phyloP scores from a whole-genome alignment of 2,113 vertebrate species.

The Neotoma lepida region DNA sequence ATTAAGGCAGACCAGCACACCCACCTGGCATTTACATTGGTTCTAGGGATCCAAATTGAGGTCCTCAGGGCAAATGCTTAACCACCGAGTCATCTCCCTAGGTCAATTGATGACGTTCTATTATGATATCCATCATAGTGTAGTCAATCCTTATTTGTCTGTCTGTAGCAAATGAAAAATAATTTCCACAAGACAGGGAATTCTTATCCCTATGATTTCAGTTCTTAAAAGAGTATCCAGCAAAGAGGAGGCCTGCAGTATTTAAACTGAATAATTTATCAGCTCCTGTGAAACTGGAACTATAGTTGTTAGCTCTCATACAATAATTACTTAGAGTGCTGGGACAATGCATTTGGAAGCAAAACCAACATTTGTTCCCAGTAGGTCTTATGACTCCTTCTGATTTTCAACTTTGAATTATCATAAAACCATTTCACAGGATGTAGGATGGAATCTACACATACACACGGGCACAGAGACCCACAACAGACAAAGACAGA shows the following conservation, averaged over 20 bases:
- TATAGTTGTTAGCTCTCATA: constrained; percentile 60
- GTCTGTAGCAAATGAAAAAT: not conserved
- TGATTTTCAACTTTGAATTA: not conserved
- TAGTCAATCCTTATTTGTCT: not conserved
- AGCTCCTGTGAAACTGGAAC: constrained; percentile 52
- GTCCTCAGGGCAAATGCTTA: not conserved
- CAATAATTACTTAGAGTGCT: constrained; percentile 61
- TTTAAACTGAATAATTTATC: constrained; percentile 55
- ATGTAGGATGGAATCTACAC: not conserved
- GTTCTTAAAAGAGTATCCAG: not conserved
- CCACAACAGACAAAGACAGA: not conserved
- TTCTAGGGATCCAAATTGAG: not conserved
- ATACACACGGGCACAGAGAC: not conserved
- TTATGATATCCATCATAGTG: not conserved
- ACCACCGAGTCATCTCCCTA: not conserved
- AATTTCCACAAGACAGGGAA: not conserved
- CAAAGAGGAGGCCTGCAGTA: not conserved
- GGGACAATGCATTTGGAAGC: constrained; percentile 54
- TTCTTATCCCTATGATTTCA: not conserved
- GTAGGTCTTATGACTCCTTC: not conserved
- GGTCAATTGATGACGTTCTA: not conserved
- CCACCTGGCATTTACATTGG: not conserved
- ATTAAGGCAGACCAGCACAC: not conserved
- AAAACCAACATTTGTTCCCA: constrained; percentile 57
- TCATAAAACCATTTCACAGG: not conserved